Percentiles rank a stretch among this genome's conserved stretches.
Evolutionary conservation across 1,140 invertebrate genomes (phyloP).

Genomic region (Hyposmocoma kahamanoa): DNA sequence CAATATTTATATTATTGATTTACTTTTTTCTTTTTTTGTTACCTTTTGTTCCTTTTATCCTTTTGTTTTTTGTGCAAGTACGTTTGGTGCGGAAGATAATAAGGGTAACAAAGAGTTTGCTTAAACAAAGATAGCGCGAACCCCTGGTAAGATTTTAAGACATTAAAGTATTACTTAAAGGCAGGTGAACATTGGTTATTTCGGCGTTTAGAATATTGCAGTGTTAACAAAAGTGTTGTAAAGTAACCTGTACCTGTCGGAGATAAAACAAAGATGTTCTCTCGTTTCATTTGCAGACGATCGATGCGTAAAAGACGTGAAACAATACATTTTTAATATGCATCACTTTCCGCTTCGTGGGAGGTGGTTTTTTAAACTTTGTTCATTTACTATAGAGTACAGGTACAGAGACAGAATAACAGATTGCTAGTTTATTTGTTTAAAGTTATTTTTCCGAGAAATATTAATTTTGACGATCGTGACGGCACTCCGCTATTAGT

Average conservation of each 20-base stretch:
- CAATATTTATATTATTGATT: slow-evolving; percentile 73
- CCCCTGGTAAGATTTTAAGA: slow-evolving; percentile 33
- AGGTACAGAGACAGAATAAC: slow-evolving; percentile 16
- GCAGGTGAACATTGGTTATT: slow-evolving; percentile 43
- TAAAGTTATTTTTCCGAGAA: background rate
- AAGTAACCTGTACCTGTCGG: slow-evolving; percentile 27
- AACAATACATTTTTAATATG: background rate
- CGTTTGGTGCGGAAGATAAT: slow-evolving; percentile 4
- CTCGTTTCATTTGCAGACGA: slow-evolving; percentile 12
- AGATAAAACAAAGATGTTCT: slow-evolving; percentile 46
- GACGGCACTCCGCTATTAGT: slow-evolving; percentile 37
- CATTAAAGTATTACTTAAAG: slow-evolving; percentile 30
- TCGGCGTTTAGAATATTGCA: slow-evolving; percentile 21
- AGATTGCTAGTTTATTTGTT: slow-evolving; percentile 41
- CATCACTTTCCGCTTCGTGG: slow-evolving; percentile 25
- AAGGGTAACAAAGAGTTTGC: slow-evolving; percentile 19
- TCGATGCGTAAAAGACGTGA: background rate
- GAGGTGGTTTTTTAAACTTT: slow-evolving; percentile 19
- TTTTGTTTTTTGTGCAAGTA: slow-evolving; percentile 26
- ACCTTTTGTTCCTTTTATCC: slow-evolving; percentile 62
- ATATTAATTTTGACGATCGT: slow-evolving; percentile 35
- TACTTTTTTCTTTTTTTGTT: slow-evolving; percentile 64
- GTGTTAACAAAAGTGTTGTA: slow-evolving; percentile 11
- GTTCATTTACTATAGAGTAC: background rate
- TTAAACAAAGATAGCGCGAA: slow-evolving; percentile 21